Percentiles rank a stretch among this genome's conserved stretches.
Evolutionary conservation across 2,888 invertebrate genomes (phyloP).

Genomic region (Euzophera pinguis): DNA sequence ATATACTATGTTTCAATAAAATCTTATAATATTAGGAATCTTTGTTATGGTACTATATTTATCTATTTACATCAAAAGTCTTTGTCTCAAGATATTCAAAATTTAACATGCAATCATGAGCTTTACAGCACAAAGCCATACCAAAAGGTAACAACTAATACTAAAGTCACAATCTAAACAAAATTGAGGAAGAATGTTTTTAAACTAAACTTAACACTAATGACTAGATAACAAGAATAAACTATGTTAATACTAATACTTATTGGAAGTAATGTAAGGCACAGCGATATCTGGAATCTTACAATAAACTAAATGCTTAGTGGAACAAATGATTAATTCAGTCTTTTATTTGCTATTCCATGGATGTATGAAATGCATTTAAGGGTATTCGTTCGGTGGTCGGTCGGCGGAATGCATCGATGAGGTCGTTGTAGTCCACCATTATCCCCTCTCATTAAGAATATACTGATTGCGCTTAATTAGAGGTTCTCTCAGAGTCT

Average conservation of each 20-base stretch:
- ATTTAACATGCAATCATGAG: constrained; percentile 19
- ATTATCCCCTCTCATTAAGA: constrained; percentile 79
- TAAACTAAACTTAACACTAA: constrained; percentile 49
- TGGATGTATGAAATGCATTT: constrained; percentile 62
- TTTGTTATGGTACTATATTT: constrained; percentile 65
- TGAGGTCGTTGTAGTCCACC: constrained; percentile 73
- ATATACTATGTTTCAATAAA: constrained; percentile 40
- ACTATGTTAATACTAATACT: constrained; percentile 43
- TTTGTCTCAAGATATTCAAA: constrained; percentile 58
- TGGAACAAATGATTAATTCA: constrained; percentile 68
- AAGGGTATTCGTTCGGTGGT: constrained; percentile 57
- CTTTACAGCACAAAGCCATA: constrained; percentile 17
- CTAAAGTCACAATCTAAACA: constrained; percentile 18
- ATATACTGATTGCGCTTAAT: constrained; percentile 80
- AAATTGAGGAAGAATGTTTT: constrained; percentile 21
- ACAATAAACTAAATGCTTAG: constrained; percentile 64
- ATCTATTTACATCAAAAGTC: constrained; percentile 64
- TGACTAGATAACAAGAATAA: constrained; percentile 74
- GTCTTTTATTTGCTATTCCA: constrained; percentile 68
- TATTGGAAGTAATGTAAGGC: constrained; percentile 64
- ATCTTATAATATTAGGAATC: constrained; percentile 75
- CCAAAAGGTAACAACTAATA: constrained; percentile 23
- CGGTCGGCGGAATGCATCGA: constrained; percentile 72
- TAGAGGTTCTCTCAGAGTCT: constrained; percentile 69
- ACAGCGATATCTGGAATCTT: constrained; percentile 66